A percentile compares a stretch with the other conserved stretches of the same genome.
Conservation (phyloP, 2,797 vertebrate genomes). For the Acanthurus leucopareius region DNA sequence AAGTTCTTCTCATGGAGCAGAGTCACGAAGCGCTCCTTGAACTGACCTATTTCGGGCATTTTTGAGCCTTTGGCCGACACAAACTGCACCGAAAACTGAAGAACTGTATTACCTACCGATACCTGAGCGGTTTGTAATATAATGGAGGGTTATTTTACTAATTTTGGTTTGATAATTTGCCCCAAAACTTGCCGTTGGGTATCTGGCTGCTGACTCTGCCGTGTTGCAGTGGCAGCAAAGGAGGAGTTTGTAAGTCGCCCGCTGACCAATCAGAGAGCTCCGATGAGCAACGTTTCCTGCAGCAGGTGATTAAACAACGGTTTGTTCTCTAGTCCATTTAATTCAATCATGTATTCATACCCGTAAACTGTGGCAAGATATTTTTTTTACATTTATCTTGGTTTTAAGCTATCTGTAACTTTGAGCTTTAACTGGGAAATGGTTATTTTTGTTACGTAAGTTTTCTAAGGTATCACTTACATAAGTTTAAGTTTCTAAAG, state of each 20-base stretch:
- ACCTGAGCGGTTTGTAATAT: accelerated
- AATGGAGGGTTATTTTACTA: not conserved
- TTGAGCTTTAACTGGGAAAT: no score
- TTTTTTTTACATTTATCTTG: no score
- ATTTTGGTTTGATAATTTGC: slow-evolving; percentile 19
- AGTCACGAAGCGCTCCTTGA: slow-evolving; percentile 85
- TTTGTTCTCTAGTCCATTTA: not conserved
- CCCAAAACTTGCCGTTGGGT: slow-evolving; percentile 3
- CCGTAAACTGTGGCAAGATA: no score
- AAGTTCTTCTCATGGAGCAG: slow-evolving; percentile 89
- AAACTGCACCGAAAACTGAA: not conserved
- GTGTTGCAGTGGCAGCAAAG: not conserved
- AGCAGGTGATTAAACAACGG: slow-evolving; percentile 23
- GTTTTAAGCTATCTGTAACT: no score
- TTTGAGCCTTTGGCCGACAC: slow-evolving; percentile 31
- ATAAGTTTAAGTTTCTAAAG: no score
- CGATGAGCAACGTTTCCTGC: not conserved
- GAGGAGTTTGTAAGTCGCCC: slow-evolving; percentile 34
- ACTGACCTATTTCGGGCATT: slow-evolving; percentile 72
- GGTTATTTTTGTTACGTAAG: no score
- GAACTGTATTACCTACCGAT: accelerated
- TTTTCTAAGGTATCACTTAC: no score
- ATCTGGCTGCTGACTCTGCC: slow-evolving; percentile 3
- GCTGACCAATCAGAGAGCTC: slow-evolving; percentile 71
- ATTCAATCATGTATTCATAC: no score